These are phyloP conservation scores for Pocillopora verrucosa DNA, from an alignment of 64 coral and sea anemone genomes.

Conservation along the genomic window DNA sequence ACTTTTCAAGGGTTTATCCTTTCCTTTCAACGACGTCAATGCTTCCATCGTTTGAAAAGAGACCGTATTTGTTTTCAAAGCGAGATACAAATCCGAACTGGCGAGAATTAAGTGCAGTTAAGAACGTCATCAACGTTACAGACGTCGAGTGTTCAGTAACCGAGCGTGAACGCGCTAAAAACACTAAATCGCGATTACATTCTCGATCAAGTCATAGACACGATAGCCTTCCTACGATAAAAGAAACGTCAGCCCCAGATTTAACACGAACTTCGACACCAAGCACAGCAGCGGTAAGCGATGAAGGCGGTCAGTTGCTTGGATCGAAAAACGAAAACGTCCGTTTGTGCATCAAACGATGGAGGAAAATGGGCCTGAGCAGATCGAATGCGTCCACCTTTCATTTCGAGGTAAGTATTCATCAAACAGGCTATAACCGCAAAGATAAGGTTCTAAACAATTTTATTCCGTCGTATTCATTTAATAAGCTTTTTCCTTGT, in stretches of 20 bases:
- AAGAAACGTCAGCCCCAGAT: background rate
- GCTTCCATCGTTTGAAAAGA: constrained; percentile 34
- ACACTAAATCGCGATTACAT: background rate
- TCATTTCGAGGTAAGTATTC: constrained; percentile 29
- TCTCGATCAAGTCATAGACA: background rate
- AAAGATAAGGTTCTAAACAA: background rate
- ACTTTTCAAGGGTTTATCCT: background rate
- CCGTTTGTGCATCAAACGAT: constrained; percentile 11
- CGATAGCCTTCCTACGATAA: constrained; percentile 22
- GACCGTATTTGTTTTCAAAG: background rate
- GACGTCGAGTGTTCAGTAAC: background rate
- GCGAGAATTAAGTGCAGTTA: constrained; percentile 10
- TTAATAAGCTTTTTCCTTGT: background rate
- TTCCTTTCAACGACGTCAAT: background rate
- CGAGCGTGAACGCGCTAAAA: constrained; percentile 16
- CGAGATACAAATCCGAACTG: constrained; percentile 19
- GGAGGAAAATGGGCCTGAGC: constrained; percentile 16
- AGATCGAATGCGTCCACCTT: background rate
- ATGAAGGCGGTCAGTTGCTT: background rate
- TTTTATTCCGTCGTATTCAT: background rate
- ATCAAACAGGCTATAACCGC: background rate
- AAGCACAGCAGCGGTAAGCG: background rate
- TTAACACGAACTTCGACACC: background rate
- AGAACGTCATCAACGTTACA: background rate
- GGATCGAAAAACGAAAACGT: constrained; percentile 7